A percentile compares a stretch with the other conserved stretches of the same genome.
Evolutionary conservation across 1,140 invertebrate species (phyloP).

Genomic region (Macrobrachium rosenbergii): DNA sequence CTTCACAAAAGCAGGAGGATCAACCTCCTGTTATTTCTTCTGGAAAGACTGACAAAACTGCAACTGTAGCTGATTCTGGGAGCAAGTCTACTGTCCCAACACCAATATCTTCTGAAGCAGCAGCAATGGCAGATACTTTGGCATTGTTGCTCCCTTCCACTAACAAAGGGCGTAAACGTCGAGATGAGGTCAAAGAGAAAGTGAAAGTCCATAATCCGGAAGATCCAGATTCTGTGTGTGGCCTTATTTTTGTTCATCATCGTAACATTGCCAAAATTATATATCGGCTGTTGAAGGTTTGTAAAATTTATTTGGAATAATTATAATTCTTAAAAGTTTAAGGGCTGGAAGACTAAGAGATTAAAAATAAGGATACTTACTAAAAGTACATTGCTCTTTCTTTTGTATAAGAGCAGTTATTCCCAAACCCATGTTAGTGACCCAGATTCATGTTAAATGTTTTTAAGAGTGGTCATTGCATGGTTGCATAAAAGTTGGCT

Average conservation of each 20-base stretch:
- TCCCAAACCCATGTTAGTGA: no score
- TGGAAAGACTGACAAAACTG: slow-evolving; percentile 23
- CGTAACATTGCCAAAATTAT: slow-evolving; percentile 84
- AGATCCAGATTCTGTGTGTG: slow-evolving; percentile 74
- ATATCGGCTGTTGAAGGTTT: slow-evolving; percentile 80
- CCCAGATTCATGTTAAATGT: no score
- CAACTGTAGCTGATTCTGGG: slow-evolving; percentile 67
- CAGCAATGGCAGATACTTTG: slow-evolving; percentile 70
- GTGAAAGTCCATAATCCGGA: slow-evolving; percentile 66
- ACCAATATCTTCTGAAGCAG: slow-evolving; percentile 67
- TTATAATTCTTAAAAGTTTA: not conserved
- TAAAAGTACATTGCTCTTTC: no score
- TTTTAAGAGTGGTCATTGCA: no score
- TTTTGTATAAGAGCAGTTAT: no score
- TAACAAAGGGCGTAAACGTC: slow-evolving; percentile 69
- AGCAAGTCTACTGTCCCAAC: no score
- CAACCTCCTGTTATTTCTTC: not conserved
- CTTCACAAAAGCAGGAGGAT: no score
- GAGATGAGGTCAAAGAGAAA: slow-evolving; percentile 63
- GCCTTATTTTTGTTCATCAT: slow-evolving; percentile 86
- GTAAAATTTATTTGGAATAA: slow-evolving; percentile 33
- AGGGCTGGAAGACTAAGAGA: not conserved
- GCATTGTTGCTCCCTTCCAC: slow-evolving; percentile 69
- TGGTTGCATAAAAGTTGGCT: no score
- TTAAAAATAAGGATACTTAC: no score